These are phyloP conservation scores for Invenusta paracnida DNA, from an alignment of 2,888 invertebrate genomes.

Conservation along the genomic window DNA sequence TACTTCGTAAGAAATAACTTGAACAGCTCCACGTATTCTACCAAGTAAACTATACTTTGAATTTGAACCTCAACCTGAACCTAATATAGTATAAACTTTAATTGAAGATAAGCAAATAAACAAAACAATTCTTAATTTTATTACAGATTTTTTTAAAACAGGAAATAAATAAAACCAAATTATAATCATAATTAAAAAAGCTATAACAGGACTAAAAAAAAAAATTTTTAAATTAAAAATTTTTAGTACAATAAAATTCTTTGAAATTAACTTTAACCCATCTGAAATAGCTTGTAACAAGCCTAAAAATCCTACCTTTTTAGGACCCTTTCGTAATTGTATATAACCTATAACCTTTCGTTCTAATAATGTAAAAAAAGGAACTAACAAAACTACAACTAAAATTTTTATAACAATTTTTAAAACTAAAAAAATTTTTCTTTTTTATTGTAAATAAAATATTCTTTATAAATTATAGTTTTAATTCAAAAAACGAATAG, in stretches of 20 bases:
- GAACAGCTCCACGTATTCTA: slow-evolving; percentile 15
- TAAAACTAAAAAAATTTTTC: slow-evolving; percentile 36
- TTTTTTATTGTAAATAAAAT: slow-evolving; percentile 33
- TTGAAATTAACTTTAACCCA: slow-evolving; percentile 34
- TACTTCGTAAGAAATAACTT: slow-evolving; percentile 28
- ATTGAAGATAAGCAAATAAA: slow-evolving; percentile 1
- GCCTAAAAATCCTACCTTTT: slow-evolving; percentile 36
- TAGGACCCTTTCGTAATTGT: slow-evolving; percentile 36
- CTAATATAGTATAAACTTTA: slow-evolving; percentile 31
- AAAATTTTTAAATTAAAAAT: slow-evolving; percentile 19
- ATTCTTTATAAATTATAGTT: slow-evolving; percentile 9
- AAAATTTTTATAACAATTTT: slow-evolving; percentile 32
- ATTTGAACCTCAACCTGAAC: slow-evolving; percentile 24
- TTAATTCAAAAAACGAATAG: slow-evolving; percentile 24
- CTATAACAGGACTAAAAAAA: slow-evolving; percentile 18
- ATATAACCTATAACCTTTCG: slow-evolving; percentile 39
- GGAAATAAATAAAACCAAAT: slow-evolving; percentile 26
- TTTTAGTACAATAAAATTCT: slow-evolving; percentile 27
- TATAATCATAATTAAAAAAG: slow-evolving; percentile 24
- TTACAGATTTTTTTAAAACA: not conserved
- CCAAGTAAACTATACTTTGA: slow-evolving; percentile 25
- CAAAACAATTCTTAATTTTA: slow-evolving; percentile 2
- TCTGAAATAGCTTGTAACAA: slow-evolving; percentile 27
- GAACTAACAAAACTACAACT: slow-evolving; percentile 61
- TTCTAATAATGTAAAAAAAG: slow-evolving; percentile 36